phyloP scores from a whole-genome alignment of 2,797 vertebrate species.

The Phoxinus dragarum region DNA sequence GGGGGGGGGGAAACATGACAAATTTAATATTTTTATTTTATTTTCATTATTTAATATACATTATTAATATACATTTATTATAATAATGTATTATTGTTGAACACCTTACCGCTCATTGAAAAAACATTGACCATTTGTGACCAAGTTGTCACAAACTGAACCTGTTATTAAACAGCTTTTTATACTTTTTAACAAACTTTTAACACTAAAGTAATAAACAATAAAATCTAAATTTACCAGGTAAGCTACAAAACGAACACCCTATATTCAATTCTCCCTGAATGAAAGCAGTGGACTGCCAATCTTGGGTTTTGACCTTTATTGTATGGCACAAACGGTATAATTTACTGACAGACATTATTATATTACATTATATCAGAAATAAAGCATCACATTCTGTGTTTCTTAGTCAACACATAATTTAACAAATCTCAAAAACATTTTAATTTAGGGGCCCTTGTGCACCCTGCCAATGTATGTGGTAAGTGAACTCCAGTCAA shows the following conservation, averaged over 20 bases:
- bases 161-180: neutral
- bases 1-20: too few species aligned
- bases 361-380: neutral
- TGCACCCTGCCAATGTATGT: neutral
- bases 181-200: neutral
- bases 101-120: neutral
- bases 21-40: too few species aligned
- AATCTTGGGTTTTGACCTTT: slow-evolving; percentile 20
- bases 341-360: neutral
- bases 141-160: neutral
- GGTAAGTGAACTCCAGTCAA: neutral
- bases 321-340: slow-evolving; percentile 26
- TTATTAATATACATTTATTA: too few species aligned
- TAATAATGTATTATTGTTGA: neutral
- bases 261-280: neutral
- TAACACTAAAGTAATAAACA: neutral
- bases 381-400: neutral
- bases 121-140: too few species aligned
- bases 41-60: too few species aligned
- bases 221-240: neutral
- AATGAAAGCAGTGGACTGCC: neutral
- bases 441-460: neutral
- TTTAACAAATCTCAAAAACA: neutral
- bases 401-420: neutral
- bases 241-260: neutral